Conservation (phyloP, 2,888 invertebrate species). For the Rhagium mordax region DNA sequence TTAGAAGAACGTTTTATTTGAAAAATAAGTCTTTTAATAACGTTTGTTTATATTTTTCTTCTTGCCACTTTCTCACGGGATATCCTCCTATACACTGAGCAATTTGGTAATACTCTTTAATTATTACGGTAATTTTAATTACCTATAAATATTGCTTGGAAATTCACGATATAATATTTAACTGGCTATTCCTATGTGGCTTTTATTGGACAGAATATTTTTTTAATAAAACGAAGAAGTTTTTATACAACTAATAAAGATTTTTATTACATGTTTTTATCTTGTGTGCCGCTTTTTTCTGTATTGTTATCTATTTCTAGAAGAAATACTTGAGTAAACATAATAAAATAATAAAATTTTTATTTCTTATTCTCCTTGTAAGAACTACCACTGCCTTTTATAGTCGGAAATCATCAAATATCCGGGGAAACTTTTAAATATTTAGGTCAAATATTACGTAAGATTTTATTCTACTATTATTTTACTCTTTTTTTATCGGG, state of each 20-base stretch:
- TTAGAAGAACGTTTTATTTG: no score
- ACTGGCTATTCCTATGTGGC: not conserved
- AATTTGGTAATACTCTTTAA: no score
- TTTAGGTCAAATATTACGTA: conserved; percentile 4
- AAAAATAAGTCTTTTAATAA: no score
- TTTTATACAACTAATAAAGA: conserved; percentile 12
- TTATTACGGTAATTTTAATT: no score
- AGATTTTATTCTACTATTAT: conserved; percentile 5
- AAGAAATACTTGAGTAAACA: conserved; percentile 10
- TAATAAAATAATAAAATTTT: conserved; percentile 31
- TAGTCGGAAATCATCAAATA: not conserved
- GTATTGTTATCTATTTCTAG: conserved; percentile 15
- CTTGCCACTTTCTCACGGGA: no score
- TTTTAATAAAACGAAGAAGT: not conserved
- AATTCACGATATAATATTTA: not conserved
- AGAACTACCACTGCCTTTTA: conserved; percentile 11
- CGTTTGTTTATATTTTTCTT: no score
- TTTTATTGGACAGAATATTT: conserved; percentile 13
- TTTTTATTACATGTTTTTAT: conserved; percentile 8
- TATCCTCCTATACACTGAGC: no score
- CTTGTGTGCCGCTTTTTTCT: not conserved
- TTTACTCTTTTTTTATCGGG: not conserved
- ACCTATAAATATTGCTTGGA: no score
- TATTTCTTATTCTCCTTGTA: conserved; percentile 9
- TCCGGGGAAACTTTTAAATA: not conserved